phyloP scores from a whole-genome alignment of 2,113 vertebrate species.

The Pterocles orientalis region DNA sequence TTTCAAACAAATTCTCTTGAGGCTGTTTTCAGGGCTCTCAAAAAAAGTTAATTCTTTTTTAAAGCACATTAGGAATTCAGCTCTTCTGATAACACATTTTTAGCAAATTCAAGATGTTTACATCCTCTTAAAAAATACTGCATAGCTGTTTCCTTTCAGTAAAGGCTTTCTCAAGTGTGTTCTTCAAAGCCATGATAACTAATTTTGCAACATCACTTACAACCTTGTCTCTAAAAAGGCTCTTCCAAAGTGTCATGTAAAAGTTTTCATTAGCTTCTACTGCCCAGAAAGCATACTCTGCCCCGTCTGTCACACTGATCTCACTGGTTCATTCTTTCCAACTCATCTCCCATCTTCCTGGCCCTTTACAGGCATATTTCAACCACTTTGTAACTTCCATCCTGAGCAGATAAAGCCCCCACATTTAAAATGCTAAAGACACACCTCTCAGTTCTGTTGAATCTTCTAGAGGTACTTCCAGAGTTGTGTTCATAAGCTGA shows the following conservation, averaged over 20 bases:
- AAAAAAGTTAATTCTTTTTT: neutral
- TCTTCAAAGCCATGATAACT: neutral
- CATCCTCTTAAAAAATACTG: neutral
- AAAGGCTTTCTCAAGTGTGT: neutral
- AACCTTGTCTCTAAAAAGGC: neutral
- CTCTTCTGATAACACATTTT: neutral
- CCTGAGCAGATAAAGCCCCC: constrained; percentile 1
- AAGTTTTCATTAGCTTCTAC: neutral
- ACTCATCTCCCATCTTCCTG: neutral
- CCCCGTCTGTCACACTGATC: neutral
- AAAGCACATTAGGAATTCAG: neutral
- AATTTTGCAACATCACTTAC: neutral
- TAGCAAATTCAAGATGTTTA: neutral
- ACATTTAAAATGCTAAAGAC: neutral
- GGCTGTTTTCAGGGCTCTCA: neutral
- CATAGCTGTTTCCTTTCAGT: neutral
- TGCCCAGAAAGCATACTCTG: neutral
- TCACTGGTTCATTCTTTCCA: neutral
- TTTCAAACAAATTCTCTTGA: neutral
- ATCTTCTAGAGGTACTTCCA: neutral
- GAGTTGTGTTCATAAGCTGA: neutral
- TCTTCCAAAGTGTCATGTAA: neutral
- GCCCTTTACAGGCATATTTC: neutral
- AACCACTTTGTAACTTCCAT: neutral
- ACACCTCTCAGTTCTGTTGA: neutral